These are phyloP conservation scores for Eulimnadia texana DNA, from an alignment of 1,140 invertebrate species.

Conservation along the genomic window DNA sequence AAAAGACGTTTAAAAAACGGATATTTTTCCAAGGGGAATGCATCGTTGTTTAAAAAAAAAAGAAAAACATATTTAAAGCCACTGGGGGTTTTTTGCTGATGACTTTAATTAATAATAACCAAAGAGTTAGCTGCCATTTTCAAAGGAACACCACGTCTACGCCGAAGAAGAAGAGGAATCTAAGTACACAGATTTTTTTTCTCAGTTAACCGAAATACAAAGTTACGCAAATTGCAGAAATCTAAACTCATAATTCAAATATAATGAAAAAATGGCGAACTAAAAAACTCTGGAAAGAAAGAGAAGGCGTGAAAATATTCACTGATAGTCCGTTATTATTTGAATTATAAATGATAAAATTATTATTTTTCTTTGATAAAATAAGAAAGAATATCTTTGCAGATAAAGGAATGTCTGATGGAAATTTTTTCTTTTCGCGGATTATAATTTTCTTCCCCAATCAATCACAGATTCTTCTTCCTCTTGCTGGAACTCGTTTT, in stretches of 20 bases:
- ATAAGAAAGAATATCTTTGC: neutral
- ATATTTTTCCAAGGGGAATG: slow-evolving; percentile 10
- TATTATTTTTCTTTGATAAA: neutral
- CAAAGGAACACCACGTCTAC: neutral
- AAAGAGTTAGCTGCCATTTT: neutral
- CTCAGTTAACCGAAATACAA: neutral
- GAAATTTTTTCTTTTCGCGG: too few species aligned
- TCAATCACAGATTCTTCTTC: neutral
- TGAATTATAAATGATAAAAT: slow-evolving; percentile 5
- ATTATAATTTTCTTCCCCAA: neutral
- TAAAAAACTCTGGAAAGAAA: too few species aligned
- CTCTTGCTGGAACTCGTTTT: neutral
- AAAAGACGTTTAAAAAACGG: neutral
- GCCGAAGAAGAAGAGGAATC: neutral
- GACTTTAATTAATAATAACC: neutral
- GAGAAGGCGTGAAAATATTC: too few species aligned
- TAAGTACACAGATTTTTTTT: neutral
- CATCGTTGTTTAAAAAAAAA: slow-evolving; percentile 9
- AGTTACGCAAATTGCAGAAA: neutral
- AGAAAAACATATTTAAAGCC: too few species aligned
- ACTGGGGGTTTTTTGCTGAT: too few species aligned
- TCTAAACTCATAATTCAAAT: neutral
- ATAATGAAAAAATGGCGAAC: too few species aligned
- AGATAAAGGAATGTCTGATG: neutral
- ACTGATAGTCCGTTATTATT: too few species aligned